phyloP scores from a whole-genome alignment of 2,888 invertebrate species.

The Stomorhina lunata region DNA sequence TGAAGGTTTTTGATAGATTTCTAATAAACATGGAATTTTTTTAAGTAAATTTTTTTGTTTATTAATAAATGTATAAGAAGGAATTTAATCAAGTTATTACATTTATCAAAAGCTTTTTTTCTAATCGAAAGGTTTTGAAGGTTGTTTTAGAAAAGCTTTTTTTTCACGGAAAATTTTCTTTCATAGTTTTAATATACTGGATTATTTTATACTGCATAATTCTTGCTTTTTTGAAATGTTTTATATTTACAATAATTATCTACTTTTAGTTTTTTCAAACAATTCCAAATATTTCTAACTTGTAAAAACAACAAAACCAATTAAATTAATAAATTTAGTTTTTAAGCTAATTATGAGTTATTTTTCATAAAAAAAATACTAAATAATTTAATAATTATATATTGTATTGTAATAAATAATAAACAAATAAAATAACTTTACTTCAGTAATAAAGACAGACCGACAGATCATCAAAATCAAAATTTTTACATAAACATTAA shows the following conservation, averaged over 20 bases:
- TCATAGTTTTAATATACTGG: too few species aligned
- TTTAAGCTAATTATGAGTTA: constrained; percentile 17
- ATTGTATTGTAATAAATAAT: constrained; percentile 18
- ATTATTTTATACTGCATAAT: neutral
- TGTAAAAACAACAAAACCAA: constrained; percentile 25
- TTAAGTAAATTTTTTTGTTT: too few species aligned
- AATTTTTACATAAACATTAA: too few species aligned
- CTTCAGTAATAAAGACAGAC: neutral
- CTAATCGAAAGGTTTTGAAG: too few species aligned
- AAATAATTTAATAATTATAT: constrained; percentile 4
- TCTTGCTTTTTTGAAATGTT: neutral
- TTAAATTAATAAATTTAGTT: constrained; percentile 18
- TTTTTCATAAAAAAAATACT: constrained; percentile 29
- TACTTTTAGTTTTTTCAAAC: constrained; percentile 14
- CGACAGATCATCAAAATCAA: neutral
- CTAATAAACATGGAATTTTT: too few species aligned
- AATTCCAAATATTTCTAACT: constrained; percentile 34
- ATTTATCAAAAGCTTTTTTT: too few species aligned
- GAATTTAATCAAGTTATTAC: too few species aligned
- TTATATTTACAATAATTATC: neutral
- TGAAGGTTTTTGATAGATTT: too few species aligned
- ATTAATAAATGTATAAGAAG: too few species aligned
- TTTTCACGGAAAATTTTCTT: too few species aligned
- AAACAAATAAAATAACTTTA: constrained; percentile 8
- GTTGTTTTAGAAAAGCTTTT: too few species aligned